Evolutionary conservation across 1,140 invertebrate genomes (phyloP).

Genomic region (Zophobas atratus): DNA sequence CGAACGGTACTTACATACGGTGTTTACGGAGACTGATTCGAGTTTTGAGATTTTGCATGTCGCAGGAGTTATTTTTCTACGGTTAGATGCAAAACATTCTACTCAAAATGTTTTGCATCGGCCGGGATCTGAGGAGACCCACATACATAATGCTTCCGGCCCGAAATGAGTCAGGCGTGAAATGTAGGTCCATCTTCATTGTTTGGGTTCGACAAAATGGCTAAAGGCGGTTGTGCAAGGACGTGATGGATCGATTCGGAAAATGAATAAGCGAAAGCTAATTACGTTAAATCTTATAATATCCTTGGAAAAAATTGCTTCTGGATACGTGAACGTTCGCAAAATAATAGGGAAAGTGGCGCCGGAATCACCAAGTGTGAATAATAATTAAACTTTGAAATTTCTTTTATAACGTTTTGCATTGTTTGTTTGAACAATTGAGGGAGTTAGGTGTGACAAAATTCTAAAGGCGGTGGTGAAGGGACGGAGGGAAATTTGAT

Average conservation of each 20-base stretch:
- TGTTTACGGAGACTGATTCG: conserved; percentile 20
- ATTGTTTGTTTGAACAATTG: conserved; percentile 34
- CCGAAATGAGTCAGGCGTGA: background rate
- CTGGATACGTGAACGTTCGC: conserved; percentile 10
- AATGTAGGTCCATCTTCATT: conserved; percentile 26
- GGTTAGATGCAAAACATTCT: too few relatives aligned
- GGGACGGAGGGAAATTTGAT: too few relatives aligned
- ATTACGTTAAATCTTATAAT: conserved; percentile 2
- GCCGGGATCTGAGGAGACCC: background rate
- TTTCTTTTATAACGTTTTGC: conserved; percentile 20
- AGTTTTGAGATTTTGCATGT: conserved; percentile 9
- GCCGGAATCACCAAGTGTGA: conserved; percentile 34
- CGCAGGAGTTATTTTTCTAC: too few relatives aligned
- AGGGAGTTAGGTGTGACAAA: conserved; percentile 3
- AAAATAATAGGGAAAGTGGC: conserved; percentile 47
- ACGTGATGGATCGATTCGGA: conserved; percentile 8
- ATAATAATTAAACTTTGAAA: conserved; percentile 45
- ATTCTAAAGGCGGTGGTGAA: background rate
- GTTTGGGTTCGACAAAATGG: conserved; percentile 1
- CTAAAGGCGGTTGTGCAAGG: conserved; percentile 13
- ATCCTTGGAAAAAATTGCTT: conserved; percentile 28
- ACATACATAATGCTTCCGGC: conserved; percentile 28
- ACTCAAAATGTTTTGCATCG: too few relatives aligned
- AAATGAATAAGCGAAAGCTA: conserved; percentile 7
- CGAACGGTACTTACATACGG: conserved; percentile 30